Percentiles rank a stretch among this genome's conserved stretches.
Conservation (phyloP, 1,140 invertebrate genomes). For the Drosophila chauvacae region DNA sequence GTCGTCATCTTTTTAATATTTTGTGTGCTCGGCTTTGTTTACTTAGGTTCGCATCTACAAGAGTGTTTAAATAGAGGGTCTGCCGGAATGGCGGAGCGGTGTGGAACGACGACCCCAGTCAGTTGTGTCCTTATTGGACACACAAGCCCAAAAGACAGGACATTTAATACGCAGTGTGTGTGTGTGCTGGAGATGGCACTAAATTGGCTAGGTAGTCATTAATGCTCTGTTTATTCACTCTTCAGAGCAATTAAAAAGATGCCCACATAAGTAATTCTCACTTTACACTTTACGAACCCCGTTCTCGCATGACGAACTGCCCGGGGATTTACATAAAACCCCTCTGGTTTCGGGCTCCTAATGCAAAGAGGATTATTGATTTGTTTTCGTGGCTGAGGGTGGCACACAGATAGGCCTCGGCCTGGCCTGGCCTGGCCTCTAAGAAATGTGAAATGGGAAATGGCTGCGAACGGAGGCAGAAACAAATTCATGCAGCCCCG, state of each 20-base stretch:
- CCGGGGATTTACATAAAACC: constrained; percentile 54
- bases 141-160: constrained; percentile 31
- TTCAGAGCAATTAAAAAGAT: constrained; percentile 72
- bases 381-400: constrained; percentile 42
- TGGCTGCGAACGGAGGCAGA: constrained; percentile 1
- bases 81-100: not conserved
- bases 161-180: constrained; percentile 66
- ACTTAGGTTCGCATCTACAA: constrained; percentile 51
- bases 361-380: constrained; percentile 76
- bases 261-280: constrained; percentile 54
- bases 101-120: constrained; percentile 7
- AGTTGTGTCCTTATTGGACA: constrained; percentile 50
- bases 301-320: constrained; percentile 24
- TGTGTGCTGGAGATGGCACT: constrained; percentile 40
- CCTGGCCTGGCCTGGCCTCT: constrained; percentile 1
- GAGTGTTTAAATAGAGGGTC: constrained; percentile 72
- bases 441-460: constrained; percentile 22
- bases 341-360: constrained; percentile 47
- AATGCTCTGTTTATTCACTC: constrained; percentile 46
- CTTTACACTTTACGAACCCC: constrained; percentile 24
- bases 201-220: constrained; percentile 55
- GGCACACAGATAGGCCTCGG: constrained; percentile 20
- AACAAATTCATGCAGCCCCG: constrained; percentile 42
- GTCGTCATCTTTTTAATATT: constrained; percentile 77
- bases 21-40: constrained; percentile 62